Evolutionary conservation across 1,140 invertebrate species (phyloP).

Genomic region (Microplitis demolitor): DNA sequence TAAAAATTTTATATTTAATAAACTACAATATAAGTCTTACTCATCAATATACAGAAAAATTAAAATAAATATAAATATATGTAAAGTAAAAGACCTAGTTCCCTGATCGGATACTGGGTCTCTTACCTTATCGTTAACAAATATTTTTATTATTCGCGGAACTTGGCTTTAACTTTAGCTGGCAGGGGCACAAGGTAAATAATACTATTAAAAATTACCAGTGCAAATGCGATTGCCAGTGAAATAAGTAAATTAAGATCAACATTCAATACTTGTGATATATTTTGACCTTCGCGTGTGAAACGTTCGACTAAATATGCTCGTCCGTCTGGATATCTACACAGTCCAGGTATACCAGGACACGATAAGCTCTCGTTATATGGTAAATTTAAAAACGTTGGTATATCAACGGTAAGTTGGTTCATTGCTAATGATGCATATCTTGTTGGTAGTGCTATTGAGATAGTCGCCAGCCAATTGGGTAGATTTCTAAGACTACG

Average conservation of each 20-base stretch:
- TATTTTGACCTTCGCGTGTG: slow-evolving; percentile 68
- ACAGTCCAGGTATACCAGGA: slow-evolving; percentile 64
- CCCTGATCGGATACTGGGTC: too few species aligned
- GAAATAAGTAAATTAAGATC: slow-evolving; percentile 82
- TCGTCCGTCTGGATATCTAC: slow-evolving; percentile 74
- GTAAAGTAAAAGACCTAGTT: too few species aligned
- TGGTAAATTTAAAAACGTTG: slow-evolving; percentile 51
- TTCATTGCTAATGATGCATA: slow-evolving; percentile 51
- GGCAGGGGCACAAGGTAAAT: slow-evolving; percentile 85
- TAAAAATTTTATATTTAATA: too few species aligned
- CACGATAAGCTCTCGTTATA: slow-evolving; percentile 63
- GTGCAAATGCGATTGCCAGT: slow-evolving; percentile 79
- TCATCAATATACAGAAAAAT: too few species aligned
- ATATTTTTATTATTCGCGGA: slow-evolving; percentile 70
- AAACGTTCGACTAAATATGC: slow-evolving; percentile 77
- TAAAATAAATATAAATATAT: too few species aligned
- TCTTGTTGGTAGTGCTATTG: slow-evolving; percentile 53
- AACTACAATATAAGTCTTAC: too few species aligned
- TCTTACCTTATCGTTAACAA: too few species aligned
- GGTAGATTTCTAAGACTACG: slow-evolving; percentile 68
- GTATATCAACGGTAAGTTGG: slow-evolving; percentile 47
- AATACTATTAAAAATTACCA: slow-evolving; percentile 82
- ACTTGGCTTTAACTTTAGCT: slow-evolving; percentile 86
- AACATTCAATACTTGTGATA: slow-evolving; percentile 69
- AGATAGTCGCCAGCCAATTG: slow-evolving; percentile 48